phyloP scores from a whole-genome alignment of 1,140 invertebrate species.

The Augochlora pura region DNA sequence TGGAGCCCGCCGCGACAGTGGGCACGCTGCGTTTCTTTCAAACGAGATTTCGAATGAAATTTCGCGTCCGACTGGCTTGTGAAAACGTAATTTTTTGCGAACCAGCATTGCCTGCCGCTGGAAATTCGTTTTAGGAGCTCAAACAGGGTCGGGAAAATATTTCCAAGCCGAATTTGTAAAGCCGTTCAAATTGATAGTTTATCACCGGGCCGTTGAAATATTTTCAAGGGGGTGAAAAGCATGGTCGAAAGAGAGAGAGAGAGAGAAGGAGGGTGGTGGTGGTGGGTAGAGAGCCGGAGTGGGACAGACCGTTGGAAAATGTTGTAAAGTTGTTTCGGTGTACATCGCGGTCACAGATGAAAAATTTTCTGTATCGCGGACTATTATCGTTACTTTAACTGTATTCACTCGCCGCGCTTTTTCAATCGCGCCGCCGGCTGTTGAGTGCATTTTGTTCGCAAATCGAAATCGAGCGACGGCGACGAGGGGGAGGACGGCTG shows the following conservation, averaged over 20 bases:
- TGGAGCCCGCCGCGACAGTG: too few species aligned
- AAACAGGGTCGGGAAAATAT: slow-evolving; percentile 8
- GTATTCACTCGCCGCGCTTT: slow-evolving; percentile 58
- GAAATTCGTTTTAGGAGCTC: slow-evolving; percentile 3
- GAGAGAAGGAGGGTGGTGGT: too few species aligned
- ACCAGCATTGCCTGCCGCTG: neutral
- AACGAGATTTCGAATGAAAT: neutral
- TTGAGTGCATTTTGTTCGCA: slow-evolving; percentile 62
- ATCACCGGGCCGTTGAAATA: slow-evolving; percentile 30
- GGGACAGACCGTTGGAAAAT: slow-evolving; percentile 29
- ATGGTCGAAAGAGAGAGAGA: neutral
- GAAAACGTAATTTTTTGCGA: neutral
- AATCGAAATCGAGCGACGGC: slow-evolving; percentile 43
- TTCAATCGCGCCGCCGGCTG: slow-evolving; percentile 63
- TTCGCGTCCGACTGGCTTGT: neutral
- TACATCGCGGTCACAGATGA: slow-evolving; percentile 50
- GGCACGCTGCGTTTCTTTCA: neutral
- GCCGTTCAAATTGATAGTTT: slow-evolving; percentile 41
- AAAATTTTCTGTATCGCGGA: slow-evolving; percentile 63
- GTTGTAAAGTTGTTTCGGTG: slow-evolving; percentile 46
- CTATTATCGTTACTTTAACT: slow-evolving; percentile 61
- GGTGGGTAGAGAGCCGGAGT: neutral
- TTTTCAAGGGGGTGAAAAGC: slow-evolving; percentile 14
- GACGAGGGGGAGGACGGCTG: neutral
- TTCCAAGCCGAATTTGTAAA: slow-evolving; percentile 38